phyloP scores from a whole-genome alignment of 2,888 invertebrate species.

The Entomobrya multifasciata region DNA sequence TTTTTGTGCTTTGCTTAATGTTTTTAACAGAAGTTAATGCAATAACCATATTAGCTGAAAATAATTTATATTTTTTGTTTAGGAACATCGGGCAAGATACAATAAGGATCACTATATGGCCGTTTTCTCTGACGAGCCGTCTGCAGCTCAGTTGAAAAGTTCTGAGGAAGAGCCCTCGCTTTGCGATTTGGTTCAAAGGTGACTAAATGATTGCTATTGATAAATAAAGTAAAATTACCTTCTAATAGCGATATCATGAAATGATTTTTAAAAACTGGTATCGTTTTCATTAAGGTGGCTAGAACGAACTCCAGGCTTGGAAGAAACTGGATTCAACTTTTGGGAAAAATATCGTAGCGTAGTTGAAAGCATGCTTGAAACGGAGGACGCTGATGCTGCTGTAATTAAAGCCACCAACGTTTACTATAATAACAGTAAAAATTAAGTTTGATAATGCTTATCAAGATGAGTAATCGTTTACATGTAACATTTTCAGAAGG shows the following conservation, averaged over 20 bases:
- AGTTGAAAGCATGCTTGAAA: conserved; percentile 87
- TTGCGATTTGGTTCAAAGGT: conserved; percentile 89
- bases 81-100: conserved; percentile 94
- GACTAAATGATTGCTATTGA: not conserved
- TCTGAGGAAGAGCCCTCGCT: conserved; percentile 94
- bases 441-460: no score
- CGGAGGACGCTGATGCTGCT: conserved; percentile 86
- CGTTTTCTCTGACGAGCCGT: conserved; percentile 90
- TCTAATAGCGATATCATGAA: no score
- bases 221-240: not conserved
- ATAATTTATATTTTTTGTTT: no score
- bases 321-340: conserved; percentile 92
- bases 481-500: conserved; percentile 82
- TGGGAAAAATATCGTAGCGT: conserved; percentile 93
- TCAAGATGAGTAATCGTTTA: no score
- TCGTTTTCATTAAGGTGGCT: conserved; percentile 85
- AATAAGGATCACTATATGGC: conserved; percentile 93
- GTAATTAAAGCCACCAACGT: no score
- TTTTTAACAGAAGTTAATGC: no score
- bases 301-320: conserved; percentile 95
- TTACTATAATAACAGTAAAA: no score
- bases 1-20: no score
- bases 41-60: no score
- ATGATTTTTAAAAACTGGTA: not conserved
- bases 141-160: conserved; percentile 84